These are phyloP conservation scores for Himalopsyche kuldschensis DNA, from an alignment of 2,888 invertebrate genomes.

Conservation along the genomic window DNA sequence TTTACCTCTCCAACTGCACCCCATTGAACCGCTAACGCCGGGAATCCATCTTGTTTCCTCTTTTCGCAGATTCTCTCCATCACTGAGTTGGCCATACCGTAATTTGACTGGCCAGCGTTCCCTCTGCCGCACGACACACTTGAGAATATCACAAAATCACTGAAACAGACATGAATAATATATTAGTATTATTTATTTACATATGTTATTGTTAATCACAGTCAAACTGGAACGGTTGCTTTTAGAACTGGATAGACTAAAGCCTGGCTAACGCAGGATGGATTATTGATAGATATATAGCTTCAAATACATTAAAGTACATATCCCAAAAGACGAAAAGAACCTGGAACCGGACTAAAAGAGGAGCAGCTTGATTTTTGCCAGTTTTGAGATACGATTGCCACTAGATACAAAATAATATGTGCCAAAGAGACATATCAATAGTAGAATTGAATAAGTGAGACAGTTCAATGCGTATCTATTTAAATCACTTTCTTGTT, in stretches of 20 bases:
- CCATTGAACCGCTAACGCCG: conserved; percentile 88
- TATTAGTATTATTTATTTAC: background rate
- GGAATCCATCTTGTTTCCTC: conserved; percentile 68
- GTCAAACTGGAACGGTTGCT: too few relatives aligned
- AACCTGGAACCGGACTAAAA: too few relatives aligned
- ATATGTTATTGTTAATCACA: too few relatives aligned
- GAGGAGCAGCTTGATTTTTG: too few relatives aligned
- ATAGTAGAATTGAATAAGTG: too few relatives aligned
- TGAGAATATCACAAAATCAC: conserved; percentile 87
- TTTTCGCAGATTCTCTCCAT: conserved; percentile 87
- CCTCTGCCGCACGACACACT: conserved; percentile 91
- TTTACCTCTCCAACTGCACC: conserved; percentile 88
- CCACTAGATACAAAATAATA: too few relatives aligned
- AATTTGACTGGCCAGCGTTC: conserved; percentile 89
- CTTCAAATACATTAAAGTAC: background rate
- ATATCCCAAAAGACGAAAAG: background rate
- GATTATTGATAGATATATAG: background rate
- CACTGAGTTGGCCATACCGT: conserved; percentile 86
- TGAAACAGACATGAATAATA: conserved; percentile 40
- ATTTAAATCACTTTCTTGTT: too few relatives aligned
- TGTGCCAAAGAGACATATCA: too few relatives aligned
- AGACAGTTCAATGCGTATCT: too few relatives aligned
- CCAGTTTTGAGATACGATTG: too few relatives aligned
- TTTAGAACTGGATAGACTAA: background rate
- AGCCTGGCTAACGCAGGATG: background rate